Evolutionary conservation across 2,113 vertebrate genomes (phyloP).

Genomic region (Centropus bengalensis): DNA sequence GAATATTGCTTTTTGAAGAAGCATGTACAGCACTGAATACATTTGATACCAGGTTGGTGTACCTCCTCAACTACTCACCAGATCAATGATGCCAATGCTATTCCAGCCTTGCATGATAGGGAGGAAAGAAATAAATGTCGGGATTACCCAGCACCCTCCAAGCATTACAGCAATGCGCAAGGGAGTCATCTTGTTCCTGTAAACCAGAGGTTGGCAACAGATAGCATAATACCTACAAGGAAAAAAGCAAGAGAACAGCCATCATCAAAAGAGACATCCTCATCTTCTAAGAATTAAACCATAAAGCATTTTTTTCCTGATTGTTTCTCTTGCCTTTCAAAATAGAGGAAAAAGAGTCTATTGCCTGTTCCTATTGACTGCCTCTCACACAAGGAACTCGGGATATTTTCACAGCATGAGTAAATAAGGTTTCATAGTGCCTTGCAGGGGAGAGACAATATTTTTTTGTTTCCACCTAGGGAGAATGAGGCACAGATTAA

Average conservation of each 20-base stretch:
- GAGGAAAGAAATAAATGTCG: slow-evolving; percentile 95
- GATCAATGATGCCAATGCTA: slow-evolving; percentile 92
- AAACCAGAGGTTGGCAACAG: slow-evolving; percentile 98
- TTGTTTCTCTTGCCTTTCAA: not conserved
- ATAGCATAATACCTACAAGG: slow-evolving; percentile 94
- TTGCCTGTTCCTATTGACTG: not conserved
- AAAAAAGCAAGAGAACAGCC: not conserved
- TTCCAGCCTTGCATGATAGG: slow-evolving; percentile 99
- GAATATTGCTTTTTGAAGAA: not conserved
- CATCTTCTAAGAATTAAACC: not conserved
- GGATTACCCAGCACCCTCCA: slow-evolving; percentile 96
- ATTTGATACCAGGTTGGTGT: not conserved
- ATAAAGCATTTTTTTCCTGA: not conserved
- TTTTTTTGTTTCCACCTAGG: not conserved
- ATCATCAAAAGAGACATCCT: not conserved
- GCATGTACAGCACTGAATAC: not conserved
- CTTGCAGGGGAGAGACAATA: not conserved
- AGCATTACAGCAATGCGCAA: slow-evolving; percentile 93
- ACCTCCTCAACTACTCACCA: slow-evolving; percentile 81
- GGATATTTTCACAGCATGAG: not conserved
- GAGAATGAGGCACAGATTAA: not conserved
- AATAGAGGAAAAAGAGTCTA: not conserved
- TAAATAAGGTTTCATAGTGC: not conserved
- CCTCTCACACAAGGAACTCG: not conserved
- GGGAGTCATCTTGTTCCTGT: slow-evolving; percentile 98